Evolutionary conservation across 2,113 vertebrate species (phyloP).

Genomic region (Actenoides hombroni): DNA sequence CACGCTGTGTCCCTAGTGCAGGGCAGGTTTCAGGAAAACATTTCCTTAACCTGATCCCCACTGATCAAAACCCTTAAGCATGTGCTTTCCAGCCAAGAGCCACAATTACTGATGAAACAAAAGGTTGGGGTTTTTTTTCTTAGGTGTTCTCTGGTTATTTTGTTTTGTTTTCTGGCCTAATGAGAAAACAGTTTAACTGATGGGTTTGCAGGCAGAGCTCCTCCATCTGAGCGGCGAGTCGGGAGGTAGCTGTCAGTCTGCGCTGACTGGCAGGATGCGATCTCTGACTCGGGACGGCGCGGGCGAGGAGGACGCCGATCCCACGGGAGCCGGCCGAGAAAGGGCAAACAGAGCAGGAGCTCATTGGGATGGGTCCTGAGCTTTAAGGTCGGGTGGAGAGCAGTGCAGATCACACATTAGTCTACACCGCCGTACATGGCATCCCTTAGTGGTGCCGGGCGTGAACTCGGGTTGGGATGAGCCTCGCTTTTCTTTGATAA

Average conservation of each 20-base stretch:
- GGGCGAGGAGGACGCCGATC: rapidly evolving
- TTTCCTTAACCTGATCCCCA: not conserved
- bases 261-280: not conserved
- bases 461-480: rapidly evolving
- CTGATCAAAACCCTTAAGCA: not conserved
- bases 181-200: not conserved
- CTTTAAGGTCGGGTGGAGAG: not conserved
- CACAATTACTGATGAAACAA: not conserved
- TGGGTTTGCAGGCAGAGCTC: not conserved
- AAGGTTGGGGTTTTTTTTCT: not conserved
- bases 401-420: not conserved
- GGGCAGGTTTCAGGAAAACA: not conserved
- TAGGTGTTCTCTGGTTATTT: not conserved
- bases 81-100: not conserved
- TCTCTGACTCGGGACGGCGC: not conserved
- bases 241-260: not conserved
- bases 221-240: not conserved
- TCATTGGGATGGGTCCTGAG: not conserved
- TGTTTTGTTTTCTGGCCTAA: not conserved
- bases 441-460: not conserved
- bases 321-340: not conserved
- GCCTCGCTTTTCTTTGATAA: not conserved
- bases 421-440: rapidly evolving
- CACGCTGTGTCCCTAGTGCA: not conserved
- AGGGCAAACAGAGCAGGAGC: not conserved